These are phyloP conservation scores for Lordiphosa collinella DNA, from an alignment of 1,140 invertebrate species.

Conservation along the genomic window DNA sequence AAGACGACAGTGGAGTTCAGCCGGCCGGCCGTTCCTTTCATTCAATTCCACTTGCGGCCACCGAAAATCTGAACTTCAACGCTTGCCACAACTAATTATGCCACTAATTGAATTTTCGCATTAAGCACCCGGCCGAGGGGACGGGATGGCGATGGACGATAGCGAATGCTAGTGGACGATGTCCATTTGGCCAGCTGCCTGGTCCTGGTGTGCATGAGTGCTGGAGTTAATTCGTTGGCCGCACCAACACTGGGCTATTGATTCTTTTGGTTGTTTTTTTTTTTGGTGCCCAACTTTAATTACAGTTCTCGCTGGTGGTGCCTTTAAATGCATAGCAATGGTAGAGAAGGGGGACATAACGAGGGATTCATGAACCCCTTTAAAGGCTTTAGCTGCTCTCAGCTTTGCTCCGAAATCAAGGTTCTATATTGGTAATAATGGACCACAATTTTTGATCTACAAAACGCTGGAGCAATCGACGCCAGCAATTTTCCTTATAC, in stretches of 20 bases:
- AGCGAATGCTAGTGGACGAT: constrained; percentile 20
- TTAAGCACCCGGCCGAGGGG: constrained; percentile 52
- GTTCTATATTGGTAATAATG: too few relatives aligned
- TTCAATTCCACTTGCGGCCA: constrained; percentile 42
- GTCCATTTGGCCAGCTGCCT: constrained; percentile 16
- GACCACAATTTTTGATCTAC: too few relatives aligned
- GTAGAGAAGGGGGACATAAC: background rate
- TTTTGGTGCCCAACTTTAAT: constrained; percentile 39
- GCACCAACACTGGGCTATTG: constrained; percentile 43
- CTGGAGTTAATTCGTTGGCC: constrained; percentile 60
- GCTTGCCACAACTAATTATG: constrained; percentile 78
- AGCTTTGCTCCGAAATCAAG: too few relatives aligned
- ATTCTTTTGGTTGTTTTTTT: constrained; percentile 37
- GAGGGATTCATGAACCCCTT: too few relatives aligned
- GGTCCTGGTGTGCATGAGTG: constrained; percentile 25
- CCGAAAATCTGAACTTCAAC: constrained; percentile 74
- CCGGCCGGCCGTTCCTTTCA: constrained; percentile 35
- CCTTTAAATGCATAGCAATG: constrained; percentile 5
- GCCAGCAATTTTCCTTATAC: too few relatives aligned
- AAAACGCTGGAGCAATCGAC: too few relatives aligned
- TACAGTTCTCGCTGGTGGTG: constrained; percentile 37
- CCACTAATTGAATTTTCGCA: constrained; percentile 77
- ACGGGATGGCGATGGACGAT: constrained; percentile 24
- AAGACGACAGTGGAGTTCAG: constrained; percentile 26
- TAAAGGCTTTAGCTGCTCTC: too few relatives aligned